Evolutionary conservation across 2,113 vertebrate species (phyloP).

Genomic region (Malurus cyaneus): DNA sequence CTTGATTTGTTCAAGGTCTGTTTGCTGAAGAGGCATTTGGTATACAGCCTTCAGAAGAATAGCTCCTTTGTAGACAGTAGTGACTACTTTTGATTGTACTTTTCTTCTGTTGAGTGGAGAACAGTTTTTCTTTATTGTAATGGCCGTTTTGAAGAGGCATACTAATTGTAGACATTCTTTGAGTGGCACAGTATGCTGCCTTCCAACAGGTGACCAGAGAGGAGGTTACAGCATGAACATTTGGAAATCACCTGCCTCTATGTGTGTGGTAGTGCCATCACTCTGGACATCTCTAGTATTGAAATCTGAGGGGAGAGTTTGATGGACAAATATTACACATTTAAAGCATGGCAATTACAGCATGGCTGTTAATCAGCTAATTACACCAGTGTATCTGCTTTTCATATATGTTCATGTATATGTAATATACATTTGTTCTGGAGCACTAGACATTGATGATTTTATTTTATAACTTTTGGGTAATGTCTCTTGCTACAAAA

Average conservation of each 20-base stretch:
- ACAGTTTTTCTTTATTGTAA: background rate
- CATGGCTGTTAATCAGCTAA: background rate
- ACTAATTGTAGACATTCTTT: background rate
- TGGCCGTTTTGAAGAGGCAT: background rate
- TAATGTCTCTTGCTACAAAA: background rate
- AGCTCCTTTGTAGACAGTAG: background rate
- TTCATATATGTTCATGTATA: background rate
- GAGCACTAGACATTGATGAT: background rate
- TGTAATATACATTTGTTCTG: background rate
- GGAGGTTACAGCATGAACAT: background rate
- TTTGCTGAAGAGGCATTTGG: background rate
- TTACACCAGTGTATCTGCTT: background rate
- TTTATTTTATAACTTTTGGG: background rate
- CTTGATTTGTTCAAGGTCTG: background rate
- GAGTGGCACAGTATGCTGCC: background rate
- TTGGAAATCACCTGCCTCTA: background rate
- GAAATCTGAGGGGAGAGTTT: background rate
- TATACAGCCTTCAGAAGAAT: background rate
- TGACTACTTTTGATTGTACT: background rate
- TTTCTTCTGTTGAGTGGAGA: background rate
- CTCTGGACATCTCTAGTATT: background rate
- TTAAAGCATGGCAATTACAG: background rate
- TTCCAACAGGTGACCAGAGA: background rate
- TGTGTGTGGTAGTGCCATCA: background rate
- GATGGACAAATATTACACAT: rapidly evolving